Base-by-base conservation (phyloP, 2,888 invertebrate genomes). In the Watsonalla binaria region DNA sequence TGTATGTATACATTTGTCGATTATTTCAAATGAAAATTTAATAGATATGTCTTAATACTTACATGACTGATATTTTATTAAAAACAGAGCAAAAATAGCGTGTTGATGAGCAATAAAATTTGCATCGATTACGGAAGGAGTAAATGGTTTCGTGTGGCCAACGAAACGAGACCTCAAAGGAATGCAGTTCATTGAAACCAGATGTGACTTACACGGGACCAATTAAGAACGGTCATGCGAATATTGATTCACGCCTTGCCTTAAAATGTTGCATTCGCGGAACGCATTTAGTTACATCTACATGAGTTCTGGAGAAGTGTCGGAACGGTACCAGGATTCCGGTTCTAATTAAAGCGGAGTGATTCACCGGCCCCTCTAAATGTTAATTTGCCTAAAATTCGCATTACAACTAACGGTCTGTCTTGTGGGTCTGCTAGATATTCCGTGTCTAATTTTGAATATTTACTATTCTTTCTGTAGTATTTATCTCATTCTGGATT, bases 311-410 rank as follows among this genome's bases (percentile, higher is more conserved):
- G 60, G 66, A 75, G 74, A 76, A 80, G 68, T 72, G 72, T 74
- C 76, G 68, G 69, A 84, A 84, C 84, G 80, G 80, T 82, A 82
- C 74, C 68, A 74, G 69, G 74, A 84, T 81, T 80, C 81, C 84
- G 82, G 80, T 84, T 81, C 81, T 82, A 86, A 86, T 86, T 87
- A 85, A 82, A 84, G 71, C 70, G 59, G 65, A 74, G 70, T 86
- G 84, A 88, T 77, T 86, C 86, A 86, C 70, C 71, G 67, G 69
- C 69, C 70, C 66, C 69, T 66, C 60, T 73, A 63, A 62, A 69
- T 78, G 76, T 73, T 80, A 79, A 84, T 85, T 84, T 83, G 78
- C 72, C 76, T 86, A 78, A 84, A 84, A 80, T 84, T 79, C 76
- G 75, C 75, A 77, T 80, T 72, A 75, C 67, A 68, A 70, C 70